Evolutionary conservation across 2,797 vertebrate genomes (phyloP).

Genomic region (Coracias cyanogaster): DNA sequence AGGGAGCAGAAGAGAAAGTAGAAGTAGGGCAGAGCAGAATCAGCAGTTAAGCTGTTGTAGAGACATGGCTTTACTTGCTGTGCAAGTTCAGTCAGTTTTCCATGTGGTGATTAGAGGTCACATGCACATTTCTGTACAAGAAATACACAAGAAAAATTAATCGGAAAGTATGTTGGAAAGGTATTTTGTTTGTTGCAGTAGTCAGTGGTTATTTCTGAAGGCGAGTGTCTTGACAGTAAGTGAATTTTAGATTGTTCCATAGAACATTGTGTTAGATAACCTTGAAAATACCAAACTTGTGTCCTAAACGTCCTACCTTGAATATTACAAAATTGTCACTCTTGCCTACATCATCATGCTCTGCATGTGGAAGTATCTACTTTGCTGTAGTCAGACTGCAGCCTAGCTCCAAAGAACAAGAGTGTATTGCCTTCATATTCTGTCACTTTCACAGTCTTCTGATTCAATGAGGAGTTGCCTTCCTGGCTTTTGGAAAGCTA

Average conservation of each 20-base stretch:
- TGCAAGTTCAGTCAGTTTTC: not conserved
- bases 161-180: not conserved
- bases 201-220: not conserved
- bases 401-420: not conserved
- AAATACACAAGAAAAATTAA: not conserved
- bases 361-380: not conserved
- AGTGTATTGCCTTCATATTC: not conserved
- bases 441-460: not conserved
- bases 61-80: not conserved
- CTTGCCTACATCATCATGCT: not conserved
- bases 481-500: not conserved
- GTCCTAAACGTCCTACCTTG: not conserved
- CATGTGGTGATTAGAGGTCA: not conserved
- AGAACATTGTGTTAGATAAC: not conserved
- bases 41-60: not conserved
- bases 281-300: accelerated
- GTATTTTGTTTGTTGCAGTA: not conserved
- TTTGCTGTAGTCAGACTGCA: not conserved
- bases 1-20: not conserved
- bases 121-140: not conserved
- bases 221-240: not conserved
- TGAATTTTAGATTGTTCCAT: not conserved
- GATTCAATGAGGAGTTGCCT: not conserved
- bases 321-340: not conserved
- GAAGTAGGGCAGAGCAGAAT: not conserved